Evolutionary conservation across 2,113 vertebrate genomes (phyloP).

Genomic region (Apistogramma diplotaenia): DNA sequence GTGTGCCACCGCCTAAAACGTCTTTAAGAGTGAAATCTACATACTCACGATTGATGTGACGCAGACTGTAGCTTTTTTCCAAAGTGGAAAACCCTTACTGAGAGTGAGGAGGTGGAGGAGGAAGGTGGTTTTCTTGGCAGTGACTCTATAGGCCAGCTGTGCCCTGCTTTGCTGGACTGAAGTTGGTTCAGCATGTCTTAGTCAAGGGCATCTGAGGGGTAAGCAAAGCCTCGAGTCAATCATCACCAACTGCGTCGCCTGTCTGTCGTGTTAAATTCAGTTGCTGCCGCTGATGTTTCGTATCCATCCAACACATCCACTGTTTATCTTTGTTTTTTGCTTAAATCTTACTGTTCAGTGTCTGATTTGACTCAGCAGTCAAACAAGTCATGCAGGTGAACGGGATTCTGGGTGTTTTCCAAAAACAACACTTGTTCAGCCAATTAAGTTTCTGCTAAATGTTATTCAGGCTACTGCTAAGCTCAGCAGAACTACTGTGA

Average conservation of each 20-base stretch:
- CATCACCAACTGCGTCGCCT: neutral
- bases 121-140: neutral
- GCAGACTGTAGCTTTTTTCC: neutral
- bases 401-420: neutral
- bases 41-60: neutral
- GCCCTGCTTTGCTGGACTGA: neutral
- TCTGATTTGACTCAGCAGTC: too few species aligned
- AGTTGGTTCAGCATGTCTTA: neutral
- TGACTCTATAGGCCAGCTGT: neutral
- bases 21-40: neutral
- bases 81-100: neutral
- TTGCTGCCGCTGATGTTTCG: neutral
- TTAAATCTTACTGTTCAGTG: neutral
- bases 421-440: neutral
- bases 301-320: neutral
- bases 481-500: neutral
- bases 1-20: neutral
- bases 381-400: neutral
- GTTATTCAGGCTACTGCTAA: neutral
- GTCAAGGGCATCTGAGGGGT: neutral
- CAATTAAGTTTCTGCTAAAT: neutral
- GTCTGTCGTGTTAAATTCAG: constrained; percentile 1
- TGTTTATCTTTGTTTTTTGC: neutral
- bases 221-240: neutral
- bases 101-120: neutral